phyloP scores from a whole-genome alignment of 2,797 vertebrate genomes.

The Mastacembelus armatus region DNA sequence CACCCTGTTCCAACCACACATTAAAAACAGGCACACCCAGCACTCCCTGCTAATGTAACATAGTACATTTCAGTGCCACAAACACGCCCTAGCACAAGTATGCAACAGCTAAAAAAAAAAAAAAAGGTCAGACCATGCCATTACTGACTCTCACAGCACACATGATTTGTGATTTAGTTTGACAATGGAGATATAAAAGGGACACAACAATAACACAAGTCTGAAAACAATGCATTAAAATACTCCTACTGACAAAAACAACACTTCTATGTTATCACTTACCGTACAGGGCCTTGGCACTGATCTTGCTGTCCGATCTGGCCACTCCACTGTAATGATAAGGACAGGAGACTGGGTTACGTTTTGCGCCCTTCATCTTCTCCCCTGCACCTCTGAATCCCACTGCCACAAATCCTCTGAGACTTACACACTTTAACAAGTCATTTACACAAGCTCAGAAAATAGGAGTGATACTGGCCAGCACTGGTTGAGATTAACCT shows the following conservation, averaged over 20 bases:
- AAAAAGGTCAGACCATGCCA: conserved; percentile 8
- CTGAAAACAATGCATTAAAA: conserved; percentile 16
- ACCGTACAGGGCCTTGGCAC: conserved; percentile 88
- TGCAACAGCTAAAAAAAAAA: conserved; percentile 36
- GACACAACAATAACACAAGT: conserved; percentile 1
- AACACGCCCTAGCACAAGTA: conserved; percentile 50
- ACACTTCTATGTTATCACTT: conserved; percentile 53
- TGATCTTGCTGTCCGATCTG: conserved; percentile 86
- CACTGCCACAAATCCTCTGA: conserved; percentile 35
- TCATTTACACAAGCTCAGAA: conserved; percentile 33
- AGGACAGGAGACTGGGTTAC: conserved; percentile 73
- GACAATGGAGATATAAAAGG: neutral
- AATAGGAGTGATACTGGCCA: conserved; percentile 45
- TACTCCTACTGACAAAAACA: conserved; percentile 6
- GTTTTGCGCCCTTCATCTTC: conserved; percentile 80
- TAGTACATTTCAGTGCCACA: conserved; percentile 25
- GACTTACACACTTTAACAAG: conserved; percentile 28
- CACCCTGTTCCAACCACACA: conserved; percentile 80
- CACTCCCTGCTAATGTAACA: conserved; percentile 47
- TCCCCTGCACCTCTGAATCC: conserved; percentile 37
- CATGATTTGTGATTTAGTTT: neutral
- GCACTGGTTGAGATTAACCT: conserved; percentile 72
- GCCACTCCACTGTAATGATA: conserved; percentile 85
- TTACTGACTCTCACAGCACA: conserved; percentile 4
- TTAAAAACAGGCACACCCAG: conserved; percentile 82